phyloP scores from a whole-genome alignment of 1,140 invertebrate genomes.

The Cotesia chilonis region DNA sequence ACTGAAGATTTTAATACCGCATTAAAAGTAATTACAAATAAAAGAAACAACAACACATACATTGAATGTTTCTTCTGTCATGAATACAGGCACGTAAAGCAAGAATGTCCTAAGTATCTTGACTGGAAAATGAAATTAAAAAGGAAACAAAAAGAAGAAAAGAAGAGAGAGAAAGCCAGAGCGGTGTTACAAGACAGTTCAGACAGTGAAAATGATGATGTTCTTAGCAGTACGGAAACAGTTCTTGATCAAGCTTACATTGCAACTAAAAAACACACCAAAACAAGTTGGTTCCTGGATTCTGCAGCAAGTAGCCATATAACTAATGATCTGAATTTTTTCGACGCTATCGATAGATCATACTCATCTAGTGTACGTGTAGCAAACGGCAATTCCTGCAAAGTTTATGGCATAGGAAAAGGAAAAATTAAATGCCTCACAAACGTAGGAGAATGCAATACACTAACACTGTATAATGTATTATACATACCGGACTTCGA shows the following conservation, averaged over 20 bases:
- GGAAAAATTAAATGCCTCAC: constrained; percentile 15
- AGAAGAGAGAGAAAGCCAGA: not conserved
- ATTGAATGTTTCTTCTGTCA: constrained; percentile 17
- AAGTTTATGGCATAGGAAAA: not conserved
- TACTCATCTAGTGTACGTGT: not conserved
- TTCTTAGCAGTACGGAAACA: not conserved
- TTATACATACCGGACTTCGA: constrained; percentile 6
- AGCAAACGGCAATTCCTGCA: constrained; percentile 8
- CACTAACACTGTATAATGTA: not conserved
- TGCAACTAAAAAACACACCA: not conserved
- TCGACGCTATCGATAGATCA: constrained; percentile 9
- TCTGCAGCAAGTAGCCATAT: constrained; percentile 10
- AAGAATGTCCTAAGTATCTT: constrained; percentile 1
- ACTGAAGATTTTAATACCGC: not conserved
- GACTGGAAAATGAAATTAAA: constrained; percentile 10
- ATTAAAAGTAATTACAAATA: not conserved
- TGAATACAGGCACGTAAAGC: not conserved
- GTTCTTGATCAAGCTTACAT: not conserved
- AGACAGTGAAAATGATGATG: no score
- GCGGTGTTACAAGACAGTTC: not conserved
- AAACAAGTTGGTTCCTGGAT: not conserved
- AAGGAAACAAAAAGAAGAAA: not conserved
- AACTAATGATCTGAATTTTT: constrained; percentile 5
- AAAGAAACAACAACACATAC: not conserved
- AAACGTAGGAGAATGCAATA: not conserved